Percentiles rank a stretch among this genome's conserved stretches.
These are phyloP conservation scores for Tenebrosternarchus preto DNA, from an alignment of 2,113 vertebrate genomes.

Conservation along the genomic window DNA sequence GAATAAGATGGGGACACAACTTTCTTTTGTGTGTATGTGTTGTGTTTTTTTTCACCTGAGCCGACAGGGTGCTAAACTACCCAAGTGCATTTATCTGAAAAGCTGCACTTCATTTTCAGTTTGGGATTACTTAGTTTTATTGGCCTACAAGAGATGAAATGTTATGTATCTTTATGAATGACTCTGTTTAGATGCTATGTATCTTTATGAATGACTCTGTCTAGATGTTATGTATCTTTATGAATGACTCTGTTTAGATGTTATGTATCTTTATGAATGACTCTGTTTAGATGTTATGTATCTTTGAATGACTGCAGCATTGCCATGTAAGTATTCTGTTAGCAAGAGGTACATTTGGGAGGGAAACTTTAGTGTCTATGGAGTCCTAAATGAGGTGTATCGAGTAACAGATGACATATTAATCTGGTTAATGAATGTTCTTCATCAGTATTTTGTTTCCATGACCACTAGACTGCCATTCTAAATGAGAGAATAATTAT, in stretches of 20 bases:
- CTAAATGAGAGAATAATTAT: background rate
- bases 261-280: too few species aligned
- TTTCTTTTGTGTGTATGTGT: too few species aligned
- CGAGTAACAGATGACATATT: slow-evolving; percentile 24
- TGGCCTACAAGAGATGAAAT: slow-evolving; percentile 13
- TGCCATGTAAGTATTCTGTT: slow-evolving; percentile 14
- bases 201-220: too few species aligned
- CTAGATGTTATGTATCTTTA: slow-evolving; percentile 17
- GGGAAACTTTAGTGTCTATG: slow-evolving; percentile 3
- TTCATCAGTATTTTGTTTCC: slow-evolving; percentile 19
- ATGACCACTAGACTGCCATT: background rate
- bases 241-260: slow-evolving; percentile 20
- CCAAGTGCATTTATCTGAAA: background rate
- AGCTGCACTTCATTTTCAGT: slow-evolving; percentile 9
- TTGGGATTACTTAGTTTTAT: slow-evolving; percentile 28
- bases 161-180: slow-evolving; percentile 20
- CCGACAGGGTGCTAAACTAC: background rate
- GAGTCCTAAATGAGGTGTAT: background rate
- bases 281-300: slow-evolving; percentile 10
- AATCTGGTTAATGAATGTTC: slow-evolving; percentile 22
- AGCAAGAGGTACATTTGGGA: slow-evolving; percentile 8
- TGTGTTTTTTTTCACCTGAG: background rate
- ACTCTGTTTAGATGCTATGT: slow-evolving; percentile 19
- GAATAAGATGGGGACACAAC: background rate
- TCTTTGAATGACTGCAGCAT: slow-evolving; percentile 10